A percentile compares a stretch with the other conserved stretches of the same genome.
These are phyloP conservation scores for Caenorhabditis plicata DNA, from an alignment of 2,888 invertebrate genomes.

Conservation along the genomic window DNA sequence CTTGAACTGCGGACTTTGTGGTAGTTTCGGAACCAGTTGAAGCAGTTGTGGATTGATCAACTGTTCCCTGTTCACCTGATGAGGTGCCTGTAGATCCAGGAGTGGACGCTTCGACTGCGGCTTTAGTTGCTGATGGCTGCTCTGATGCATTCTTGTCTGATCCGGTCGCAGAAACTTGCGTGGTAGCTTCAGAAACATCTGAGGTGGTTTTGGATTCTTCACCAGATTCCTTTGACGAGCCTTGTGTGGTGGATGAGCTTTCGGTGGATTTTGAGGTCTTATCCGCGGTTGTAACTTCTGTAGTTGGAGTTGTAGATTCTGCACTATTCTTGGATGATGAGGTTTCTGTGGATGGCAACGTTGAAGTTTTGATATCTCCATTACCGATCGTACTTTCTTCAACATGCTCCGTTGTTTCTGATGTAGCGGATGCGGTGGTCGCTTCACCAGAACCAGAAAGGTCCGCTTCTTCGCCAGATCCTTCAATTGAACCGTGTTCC, in stretches of 20 bases:
- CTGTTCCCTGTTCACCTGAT: constrained; percentile 1
- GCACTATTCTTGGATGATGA: no score
- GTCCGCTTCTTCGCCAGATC: no score
- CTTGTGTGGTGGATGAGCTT: not conserved
- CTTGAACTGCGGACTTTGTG: constrained; percentile 2
- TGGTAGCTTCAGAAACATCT: not conserved
- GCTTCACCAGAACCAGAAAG: no score
- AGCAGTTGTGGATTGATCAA: not conserved
- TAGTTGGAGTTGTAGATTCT: constrained; percentile 1
- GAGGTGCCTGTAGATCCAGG: not conserved
- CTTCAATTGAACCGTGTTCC: no score
- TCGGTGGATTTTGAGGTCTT: no score
- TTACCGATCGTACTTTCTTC: no score
- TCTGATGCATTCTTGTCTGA: not conserved
- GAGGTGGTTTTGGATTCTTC: not conserved
- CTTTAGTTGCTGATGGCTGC: not conserved
- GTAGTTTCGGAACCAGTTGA: constrained; percentile 1
- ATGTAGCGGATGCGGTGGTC: no score
- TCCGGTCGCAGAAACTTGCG: not conserved
- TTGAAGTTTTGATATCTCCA: no score
- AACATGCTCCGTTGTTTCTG: no score
- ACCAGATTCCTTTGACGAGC: not conserved
- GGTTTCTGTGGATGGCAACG: no score
- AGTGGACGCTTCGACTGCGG: constrained; percentile 1
- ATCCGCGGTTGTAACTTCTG: no score